Percentiles rank a stretch among this genome's conserved stretches.
Evolutionary conservation across 2,888 invertebrate species (phyloP).

Genomic region (Drosophila vallismaia): DNA sequence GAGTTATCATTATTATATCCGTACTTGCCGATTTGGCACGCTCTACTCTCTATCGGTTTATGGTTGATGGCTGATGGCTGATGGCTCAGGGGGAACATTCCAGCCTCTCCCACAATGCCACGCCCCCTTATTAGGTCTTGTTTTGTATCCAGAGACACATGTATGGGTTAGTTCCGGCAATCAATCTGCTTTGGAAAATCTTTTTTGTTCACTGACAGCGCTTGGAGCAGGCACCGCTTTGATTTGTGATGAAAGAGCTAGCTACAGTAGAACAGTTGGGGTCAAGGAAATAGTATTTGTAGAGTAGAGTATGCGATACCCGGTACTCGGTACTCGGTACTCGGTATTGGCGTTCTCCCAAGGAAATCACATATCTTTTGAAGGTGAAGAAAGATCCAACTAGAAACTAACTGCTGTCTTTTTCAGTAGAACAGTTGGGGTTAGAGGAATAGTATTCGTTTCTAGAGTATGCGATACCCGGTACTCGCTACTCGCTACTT

Average conservation of each 20-base stretch:
- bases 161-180: conserved; percentile 17
- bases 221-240: conserved; percentile 15
- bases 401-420: too few species aligned
- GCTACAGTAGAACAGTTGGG: background rate
- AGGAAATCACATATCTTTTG: too few species aligned
- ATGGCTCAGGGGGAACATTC: background rate
- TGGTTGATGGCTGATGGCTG: too few species aligned
- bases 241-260: conserved; percentile 30
- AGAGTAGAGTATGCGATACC: background rate
- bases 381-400: too few species aligned
- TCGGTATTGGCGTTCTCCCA: too few species aligned
- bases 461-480: too few species aligned
- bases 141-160: background rate
- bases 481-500: too few species aligned
- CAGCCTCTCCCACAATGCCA: background rate
- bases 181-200: conserved; percentile 19
- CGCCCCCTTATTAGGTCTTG: conserved; percentile 16
- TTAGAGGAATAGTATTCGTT: too few species aligned
- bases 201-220: background rate
- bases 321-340: background rate
- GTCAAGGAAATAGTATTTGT: background rate
- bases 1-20: conserved; percentile 71
- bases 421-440: too few species aligned
- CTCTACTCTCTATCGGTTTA: conserved; percentile 28
- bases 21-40: conserved; percentile 65